Evolutionary conservation across 2,888 invertebrate species (phyloP).

Genomic region (Drosophila anceps): DNA sequence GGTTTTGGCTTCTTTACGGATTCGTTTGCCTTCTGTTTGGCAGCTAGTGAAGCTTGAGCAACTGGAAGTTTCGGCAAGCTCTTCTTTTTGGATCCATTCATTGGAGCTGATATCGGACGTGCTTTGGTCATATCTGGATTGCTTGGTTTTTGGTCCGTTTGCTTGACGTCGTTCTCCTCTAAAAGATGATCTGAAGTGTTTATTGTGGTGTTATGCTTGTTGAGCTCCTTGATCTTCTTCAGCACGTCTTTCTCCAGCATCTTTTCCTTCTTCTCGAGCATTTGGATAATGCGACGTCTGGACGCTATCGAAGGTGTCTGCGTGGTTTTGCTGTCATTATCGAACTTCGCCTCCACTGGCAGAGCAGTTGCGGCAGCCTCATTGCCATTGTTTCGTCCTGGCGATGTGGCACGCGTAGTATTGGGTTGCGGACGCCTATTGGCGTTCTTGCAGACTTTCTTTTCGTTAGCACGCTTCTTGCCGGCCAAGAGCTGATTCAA

Average conservation of each 20-base stretch:
- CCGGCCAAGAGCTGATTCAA: constrained; percentile 26
- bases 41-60: background rate
- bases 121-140: background rate
- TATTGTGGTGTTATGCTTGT: background rate
- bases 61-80: no score
- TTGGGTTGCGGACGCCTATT: constrained; percentile 1
- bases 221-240: constrained; percentile 14
- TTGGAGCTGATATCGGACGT: background rate
- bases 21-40: background rate
- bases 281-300: background rate
- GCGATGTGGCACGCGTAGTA: background rate
- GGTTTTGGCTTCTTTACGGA: background rate
- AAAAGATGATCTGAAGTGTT: no score
- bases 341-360: background rate
- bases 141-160: background rate
- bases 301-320: background rate
- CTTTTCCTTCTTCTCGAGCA: constrained; percentile 28
- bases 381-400: background rate
- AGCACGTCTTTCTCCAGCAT: constrained; percentile 12
- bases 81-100: background rate
- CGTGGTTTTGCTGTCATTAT: background rate
- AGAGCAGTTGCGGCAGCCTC: background rate
- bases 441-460: constrained; percentile 21
- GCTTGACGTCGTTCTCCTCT: background rate
- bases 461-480: constrained; percentile 22